These are phyloP conservation scores for Synergus laeviventris DNA, from an alignment of 2,888 invertebrate species.

Conservation along the genomic window DNA sequence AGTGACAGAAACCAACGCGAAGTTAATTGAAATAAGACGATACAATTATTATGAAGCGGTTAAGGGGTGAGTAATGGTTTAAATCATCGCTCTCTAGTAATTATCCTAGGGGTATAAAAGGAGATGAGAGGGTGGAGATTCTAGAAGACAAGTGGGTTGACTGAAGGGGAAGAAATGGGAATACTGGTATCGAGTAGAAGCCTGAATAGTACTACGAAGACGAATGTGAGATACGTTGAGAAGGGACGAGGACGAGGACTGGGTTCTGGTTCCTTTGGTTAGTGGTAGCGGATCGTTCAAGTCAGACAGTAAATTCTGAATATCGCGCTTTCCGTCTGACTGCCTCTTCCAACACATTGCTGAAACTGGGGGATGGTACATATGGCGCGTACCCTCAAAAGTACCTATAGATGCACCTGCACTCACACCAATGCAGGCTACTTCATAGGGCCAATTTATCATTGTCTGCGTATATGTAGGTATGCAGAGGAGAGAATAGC, in stretches of 20 bases:
- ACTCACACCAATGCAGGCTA: constrained; percentile 39
- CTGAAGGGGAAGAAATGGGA: constrained; percentile 7
- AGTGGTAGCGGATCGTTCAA: constrained; percentile 46
- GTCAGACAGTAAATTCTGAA: constrained; percentile 53
- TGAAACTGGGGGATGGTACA: constrained; percentile 43
- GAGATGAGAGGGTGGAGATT: constrained; percentile 38
- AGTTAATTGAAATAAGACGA: constrained; percentile 1
- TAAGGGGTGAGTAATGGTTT: constrained; percentile 20
- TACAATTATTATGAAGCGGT: constrained; percentile 27
- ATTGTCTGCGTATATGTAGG: constrained; percentile 58
- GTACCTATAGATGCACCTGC: constrained; percentile 45
- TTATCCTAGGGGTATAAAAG: constrained; percentile 20
- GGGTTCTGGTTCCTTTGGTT: constrained; percentile 34
- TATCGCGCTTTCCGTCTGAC: constrained; percentile 46
- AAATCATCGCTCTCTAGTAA: background rate
- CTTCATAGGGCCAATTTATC: constrained; percentile 62
- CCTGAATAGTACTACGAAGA: constrained; percentile 39
- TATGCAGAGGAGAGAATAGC: constrained; percentile 32
- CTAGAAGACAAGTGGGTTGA: constrained; percentile 24
- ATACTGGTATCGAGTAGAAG: constrained; percentile 27
- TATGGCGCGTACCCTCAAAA: constrained; percentile 46
- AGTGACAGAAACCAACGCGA: constrained; percentile 2
- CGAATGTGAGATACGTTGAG: constrained; percentile 21
- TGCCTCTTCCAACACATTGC: constrained; percentile 45
- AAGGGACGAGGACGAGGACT: constrained; percentile 24